These are phyloP conservation scores for Miichthys miiuy DNA, from an alignment of 2,797 vertebrate species.

Conservation along the genomic window DNA sequence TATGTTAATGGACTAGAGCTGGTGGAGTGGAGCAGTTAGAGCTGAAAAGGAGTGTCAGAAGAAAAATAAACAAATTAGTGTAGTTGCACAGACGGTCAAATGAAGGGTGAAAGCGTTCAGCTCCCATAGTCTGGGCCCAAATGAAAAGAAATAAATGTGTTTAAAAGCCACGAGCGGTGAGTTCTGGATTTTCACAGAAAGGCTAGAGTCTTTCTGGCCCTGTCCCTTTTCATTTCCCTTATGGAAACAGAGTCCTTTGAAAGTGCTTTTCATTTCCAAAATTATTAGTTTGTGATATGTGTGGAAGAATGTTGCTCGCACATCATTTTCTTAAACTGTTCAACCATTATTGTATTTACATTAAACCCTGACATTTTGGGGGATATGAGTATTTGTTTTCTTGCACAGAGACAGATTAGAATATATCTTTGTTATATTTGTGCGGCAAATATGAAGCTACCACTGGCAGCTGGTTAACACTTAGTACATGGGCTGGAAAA, in stretches of 20 bases:
- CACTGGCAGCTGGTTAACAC: slow-evolving; percentile 5
- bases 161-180: slow-evolving; percentile 38
- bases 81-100: slow-evolving; percentile 48
- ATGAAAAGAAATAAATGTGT: slow-evolving; percentile 55
- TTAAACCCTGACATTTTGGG: slow-evolving; percentile 1
- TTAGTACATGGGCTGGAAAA: background rate
- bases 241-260: slow-evolving; percentile 50
- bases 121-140: slow-evolving; percentile 20
- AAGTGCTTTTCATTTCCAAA: slow-evolving; percentile 33
- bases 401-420: background rate
- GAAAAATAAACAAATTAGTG: slow-evolving; percentile 49
- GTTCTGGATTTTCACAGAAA: slow-evolving; percentile 47
- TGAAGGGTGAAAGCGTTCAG: slow-evolving; percentile 37
- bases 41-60: slow-evolving; percentile 33
- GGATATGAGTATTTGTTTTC: background rate
- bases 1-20: slow-evolving; percentile 11
- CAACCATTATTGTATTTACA: background rate
- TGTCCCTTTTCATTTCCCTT: slow-evolving; percentile 69
- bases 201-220: slow-evolving; percentile 54
- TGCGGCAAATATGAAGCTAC: background rate
- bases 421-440: background rate
- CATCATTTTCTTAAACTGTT: background rate
- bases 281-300: slow-evolving; percentile 30
- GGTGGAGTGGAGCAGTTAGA: slow-evolving; percentile 2
- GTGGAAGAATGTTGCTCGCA: slow-evolving; percentile 6